Evolutionary conservation across 2,888 invertebrate genomes (phyloP), one percentile per base, ranked within the genome.

Genomic region (Pimpla rufipes): DNA sequence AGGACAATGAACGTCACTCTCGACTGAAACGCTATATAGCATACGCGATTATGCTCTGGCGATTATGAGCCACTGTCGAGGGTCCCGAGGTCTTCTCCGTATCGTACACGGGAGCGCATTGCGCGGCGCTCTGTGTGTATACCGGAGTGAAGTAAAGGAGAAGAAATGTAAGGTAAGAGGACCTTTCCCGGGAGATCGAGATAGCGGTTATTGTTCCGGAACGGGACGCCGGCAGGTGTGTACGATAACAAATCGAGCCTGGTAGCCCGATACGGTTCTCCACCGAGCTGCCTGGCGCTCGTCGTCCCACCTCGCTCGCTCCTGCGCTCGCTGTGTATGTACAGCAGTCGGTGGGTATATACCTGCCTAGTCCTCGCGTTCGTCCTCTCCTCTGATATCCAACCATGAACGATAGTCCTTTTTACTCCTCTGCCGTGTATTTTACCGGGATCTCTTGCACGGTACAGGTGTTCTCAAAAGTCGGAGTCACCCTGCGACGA

Each of bases 121-220:
- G 40, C 8, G 35, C 16, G 11, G 64, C 68, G n/a, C n/a, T n/a
- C n/a, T n/a, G n/a, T n/a, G n/a, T n/a, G n/a, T 21, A 52, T 47
- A 79, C 42, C 50, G 77, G 68, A 35, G 75, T 45, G 42, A 50
- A 59, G 59, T 42, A 77, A 79, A 76, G 29, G 64, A 64, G 74
- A 70, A 67, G 81, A 64, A 79, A 80, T 59, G 84, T 84, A 85
- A 84, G 88, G 89, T 90, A 88, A 90, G 89, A 88, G 88, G 89
- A 89, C 88, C 89, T 66, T 81, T 74, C 75, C 68, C 64, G 50
- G 67, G 85, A 90, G 89, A 90, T 90, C 89, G 87, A 90, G 90
- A 90, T 90, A 90, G 89, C 88, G 89, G 87, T 90, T 89, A 90
- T 90, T 90, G 90, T 90, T 89, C 90, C 70, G 88, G 85, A 89